Evolutionary conservation across 2,113 vertebrate species (phyloP), one percentile per base, ranked within the genome.

Genomic region (Martes martes): DNA sequence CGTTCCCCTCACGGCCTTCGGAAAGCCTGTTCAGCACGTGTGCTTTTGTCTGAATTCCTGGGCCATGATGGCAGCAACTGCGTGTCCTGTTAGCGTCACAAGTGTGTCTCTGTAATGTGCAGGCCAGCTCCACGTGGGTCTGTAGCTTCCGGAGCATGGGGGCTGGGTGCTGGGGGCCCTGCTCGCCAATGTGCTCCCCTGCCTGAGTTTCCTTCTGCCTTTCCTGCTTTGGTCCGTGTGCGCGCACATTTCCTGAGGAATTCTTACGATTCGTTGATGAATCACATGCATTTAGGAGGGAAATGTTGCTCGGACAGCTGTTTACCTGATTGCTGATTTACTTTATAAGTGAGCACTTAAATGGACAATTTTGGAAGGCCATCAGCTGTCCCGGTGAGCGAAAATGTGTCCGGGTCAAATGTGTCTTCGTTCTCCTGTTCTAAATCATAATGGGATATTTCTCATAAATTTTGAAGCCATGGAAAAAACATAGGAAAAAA

Each of bases 51-150:
- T 63, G 78, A 11, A n/a, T 79, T 59, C 55, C 57, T 2, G 7
- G 33, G 71, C 65, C 1, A 0, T 5, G 7, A 21, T 4, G 11
- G 36, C 18, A 14, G 84, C 36, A 11, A 7, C 45, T 3, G 1
- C 1, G 15, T 81, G 14, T 39, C 74, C 87, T 0, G 1, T 19
- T 50, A 57, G 11, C 23, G 10, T 19, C 23, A 2, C 18, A 6
- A 3, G 1, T 6, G 7, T 14, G 55, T 28, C 59, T 31, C 55
- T 92, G 24, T 10, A 4, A 33, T 57, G 36, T 13, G 69, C n/a
- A 16, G 2, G 33, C 42, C 2, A 4, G 71, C 6, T 36, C 36
- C 6, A 0, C 0, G 0, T 26, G 39, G 33, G 11, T 36, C 23
- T 33, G 28, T 89, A 19, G 15, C 26, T 31, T 31, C 42, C 7